Evolutionary conservation across 2,888 invertebrate species (phyloP).

Genomic region (Ophion ventricosus): DNA sequence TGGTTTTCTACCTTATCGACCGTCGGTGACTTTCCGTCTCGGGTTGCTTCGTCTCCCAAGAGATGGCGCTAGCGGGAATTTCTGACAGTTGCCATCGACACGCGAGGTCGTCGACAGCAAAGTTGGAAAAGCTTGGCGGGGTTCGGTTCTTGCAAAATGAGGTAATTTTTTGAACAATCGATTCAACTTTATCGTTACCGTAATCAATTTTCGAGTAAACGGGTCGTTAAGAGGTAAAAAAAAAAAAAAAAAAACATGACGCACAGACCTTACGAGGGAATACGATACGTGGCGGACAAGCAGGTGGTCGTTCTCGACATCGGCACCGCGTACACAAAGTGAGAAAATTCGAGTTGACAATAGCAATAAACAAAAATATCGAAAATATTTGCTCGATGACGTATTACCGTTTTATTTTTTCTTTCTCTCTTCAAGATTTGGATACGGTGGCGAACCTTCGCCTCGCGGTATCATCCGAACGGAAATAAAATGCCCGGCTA

Average conservation of each 20-base stretch:
- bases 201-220: background rate
- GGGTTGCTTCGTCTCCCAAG: background rate
- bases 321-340: conserved; percentile 97
- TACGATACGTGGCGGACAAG: conserved; percentile 92
- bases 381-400: background rate
- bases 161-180: conserved; percentile 20
- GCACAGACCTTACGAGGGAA: conserved; percentile 91
- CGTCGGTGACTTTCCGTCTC: background rate
- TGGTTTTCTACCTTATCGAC: background rate
- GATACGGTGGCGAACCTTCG: conserved; percentile 94
- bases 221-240: conserved; percentile 67
- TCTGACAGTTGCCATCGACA: background rate
- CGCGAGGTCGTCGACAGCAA: background rate
- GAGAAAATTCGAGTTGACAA: conserved; percentile 76
- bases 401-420: too few species aligned
- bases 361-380: background rate
- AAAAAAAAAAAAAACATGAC: too few species aligned
- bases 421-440: conserved; percentile 87
- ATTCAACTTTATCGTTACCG: background rate
- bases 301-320: conserved; percentile 95
- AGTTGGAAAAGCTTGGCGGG: background rate
- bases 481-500: conserved; percentile 88
- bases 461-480: conserved; percentile 95
- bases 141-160: conserved; percentile 1
- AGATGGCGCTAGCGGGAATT: background rate